These are phyloP conservation scores for Lethrus apterus DNA, from an alignment of 1,140 invertebrate species.

Conservation along the genomic window DNA sequence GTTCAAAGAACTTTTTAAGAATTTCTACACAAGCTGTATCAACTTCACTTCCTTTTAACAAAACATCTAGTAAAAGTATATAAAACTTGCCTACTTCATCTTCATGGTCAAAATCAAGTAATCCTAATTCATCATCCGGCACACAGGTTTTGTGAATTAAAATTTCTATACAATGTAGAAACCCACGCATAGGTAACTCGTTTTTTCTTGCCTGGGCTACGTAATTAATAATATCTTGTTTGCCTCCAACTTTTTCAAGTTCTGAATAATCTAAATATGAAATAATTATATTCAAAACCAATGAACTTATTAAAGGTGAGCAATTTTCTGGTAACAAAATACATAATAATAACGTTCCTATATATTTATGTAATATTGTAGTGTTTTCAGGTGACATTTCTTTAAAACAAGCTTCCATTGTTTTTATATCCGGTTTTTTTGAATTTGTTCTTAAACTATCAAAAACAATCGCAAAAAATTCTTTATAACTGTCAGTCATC, in stretches of 20 bases:
- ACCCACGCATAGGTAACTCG: constrained; percentile 25
- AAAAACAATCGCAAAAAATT: constrained; percentile 17
- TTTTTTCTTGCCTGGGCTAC: constrained; percentile 18
- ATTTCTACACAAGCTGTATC: background rate
- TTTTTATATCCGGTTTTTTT: background rate
- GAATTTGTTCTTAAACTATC: background rate
- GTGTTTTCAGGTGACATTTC: constrained; percentile 36
- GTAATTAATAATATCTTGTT: constrained; percentile 32
- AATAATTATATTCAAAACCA: constrained; percentile 41
- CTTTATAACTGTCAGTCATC: constrained; percentile 32
- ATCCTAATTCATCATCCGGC: constrained; percentile 11
- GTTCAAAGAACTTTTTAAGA: constrained; percentile 15
- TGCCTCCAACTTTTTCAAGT: constrained; percentile 38
- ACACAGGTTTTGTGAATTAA: constrained; percentile 22
- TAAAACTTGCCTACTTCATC: constrained; percentile 8
- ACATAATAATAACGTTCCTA: constrained; percentile 19
- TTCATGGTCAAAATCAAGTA: constrained; percentile 17
- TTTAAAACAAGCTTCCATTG: constrained; percentile 27
- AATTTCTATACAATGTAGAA: constrained; percentile 26
- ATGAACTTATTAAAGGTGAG: constrained; percentile 11
- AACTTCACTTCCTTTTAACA: constrained; percentile 1
- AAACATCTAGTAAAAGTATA: constrained; percentile 8
- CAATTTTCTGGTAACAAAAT: constrained; percentile 18
- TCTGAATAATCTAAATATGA: constrained; percentile 31
- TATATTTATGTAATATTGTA: constrained; percentile 35